Evolutionary conservation across 1,140 invertebrate species (phyloP).

Genomic region (Pogonus chalceus): DNA sequence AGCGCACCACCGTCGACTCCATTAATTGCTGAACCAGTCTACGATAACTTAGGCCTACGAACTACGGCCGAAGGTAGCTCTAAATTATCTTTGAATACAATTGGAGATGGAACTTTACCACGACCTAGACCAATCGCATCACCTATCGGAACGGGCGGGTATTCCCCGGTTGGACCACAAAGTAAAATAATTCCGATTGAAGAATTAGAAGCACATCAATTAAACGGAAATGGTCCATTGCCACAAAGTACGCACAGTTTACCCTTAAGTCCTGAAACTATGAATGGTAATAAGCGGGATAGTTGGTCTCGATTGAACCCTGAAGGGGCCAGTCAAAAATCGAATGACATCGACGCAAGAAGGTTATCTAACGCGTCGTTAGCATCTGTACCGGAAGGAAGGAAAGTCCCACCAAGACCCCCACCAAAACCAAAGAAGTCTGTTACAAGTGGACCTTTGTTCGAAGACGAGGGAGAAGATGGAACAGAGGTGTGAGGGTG

Average conservation of each 20-base stretch:
- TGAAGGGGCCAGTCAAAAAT: constrained; percentile 13
- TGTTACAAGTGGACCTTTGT: constrained; percentile 50
- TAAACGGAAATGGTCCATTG: constrained; percentile 25
- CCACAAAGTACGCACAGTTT: constrained; percentile 23
- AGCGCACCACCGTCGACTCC: constrained; percentile 35
- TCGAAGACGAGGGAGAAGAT: constrained; percentile 77
- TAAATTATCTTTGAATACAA: constrained; percentile 60
- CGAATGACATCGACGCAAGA: constrained; percentile 21
- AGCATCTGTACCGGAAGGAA: constrained; percentile 18
- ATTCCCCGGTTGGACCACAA: constrained; percentile 34
- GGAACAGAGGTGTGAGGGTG: constrained; percentile 67
- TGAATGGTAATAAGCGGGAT: constrained; percentile 8
- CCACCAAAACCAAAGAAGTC: constrained; percentile 71
- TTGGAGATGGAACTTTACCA: constrained; percentile 29
- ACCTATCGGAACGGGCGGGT: constrained; percentile 45
- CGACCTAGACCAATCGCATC: constrained; percentile 39
- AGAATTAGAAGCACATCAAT: constrained; percentile 44
- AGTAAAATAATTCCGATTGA: constrained; percentile 52
- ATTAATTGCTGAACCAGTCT: constrained; percentile 58
- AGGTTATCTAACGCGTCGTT: constrained; percentile 17
- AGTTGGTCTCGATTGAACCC: constrained; percentile 12
- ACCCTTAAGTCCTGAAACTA: constrained; percentile 17
- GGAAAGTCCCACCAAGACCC: constrained; percentile 67
- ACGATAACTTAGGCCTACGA: constrained; percentile 71
- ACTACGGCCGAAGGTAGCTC: constrained; percentile 80